Conservation (phyloP, 2,888 invertebrate genomes). For the Phengaris alcon region DNA sequence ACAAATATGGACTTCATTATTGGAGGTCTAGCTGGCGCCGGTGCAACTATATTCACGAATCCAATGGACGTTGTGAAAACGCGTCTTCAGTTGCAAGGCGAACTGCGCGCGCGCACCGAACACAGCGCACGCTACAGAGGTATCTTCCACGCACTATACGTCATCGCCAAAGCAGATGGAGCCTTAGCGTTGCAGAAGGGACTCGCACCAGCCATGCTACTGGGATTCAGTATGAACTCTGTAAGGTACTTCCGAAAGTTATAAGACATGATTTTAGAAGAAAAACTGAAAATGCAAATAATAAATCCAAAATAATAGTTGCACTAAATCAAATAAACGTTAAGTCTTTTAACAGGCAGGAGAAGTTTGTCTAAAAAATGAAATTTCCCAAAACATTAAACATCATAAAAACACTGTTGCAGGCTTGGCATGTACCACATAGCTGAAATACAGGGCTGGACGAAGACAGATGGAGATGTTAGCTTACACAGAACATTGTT, state of each 20-base stretch:
- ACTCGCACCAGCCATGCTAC: slow-evolving; percentile 87
- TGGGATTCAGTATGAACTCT: slow-evolving; percentile 84
- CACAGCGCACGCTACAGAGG: slow-evolving; percentile 81
- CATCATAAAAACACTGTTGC: slow-evolving; percentile 36
- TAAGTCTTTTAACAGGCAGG: neutral
- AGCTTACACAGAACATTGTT: slow-evolving; percentile 59
- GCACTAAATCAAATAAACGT: neutral
- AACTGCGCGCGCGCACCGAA: slow-evolving; percentile 80
- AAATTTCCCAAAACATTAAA: neutral
- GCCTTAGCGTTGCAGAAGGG: slow-evolving; percentile 86
- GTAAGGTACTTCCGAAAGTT: slow-evolving; percentile 53
- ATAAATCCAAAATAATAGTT: neutral
- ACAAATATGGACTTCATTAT: slow-evolving; percentile 83
- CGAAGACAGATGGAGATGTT: slow-evolving; percentile 59
- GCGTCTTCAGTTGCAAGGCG: slow-evolving; percentile 90
- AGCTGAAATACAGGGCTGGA: slow-evolving; percentile 79
- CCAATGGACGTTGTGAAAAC: slow-evolving; percentile 94
- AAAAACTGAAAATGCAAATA: neutral
- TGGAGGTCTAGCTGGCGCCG: slow-evolving; percentile 85
- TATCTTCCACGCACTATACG: slow-evolving; percentile 87
- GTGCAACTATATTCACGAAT: slow-evolving; percentile 90
- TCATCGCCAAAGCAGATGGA: slow-evolving; percentile 87
- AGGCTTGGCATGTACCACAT: slow-evolving; percentile 83
- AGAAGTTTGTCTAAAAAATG: neutral
- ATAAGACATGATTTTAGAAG: neutral